Conservation (phyloP, 92 coral and sea anemone species). For the Scolanthus callimorphus region DNA sequence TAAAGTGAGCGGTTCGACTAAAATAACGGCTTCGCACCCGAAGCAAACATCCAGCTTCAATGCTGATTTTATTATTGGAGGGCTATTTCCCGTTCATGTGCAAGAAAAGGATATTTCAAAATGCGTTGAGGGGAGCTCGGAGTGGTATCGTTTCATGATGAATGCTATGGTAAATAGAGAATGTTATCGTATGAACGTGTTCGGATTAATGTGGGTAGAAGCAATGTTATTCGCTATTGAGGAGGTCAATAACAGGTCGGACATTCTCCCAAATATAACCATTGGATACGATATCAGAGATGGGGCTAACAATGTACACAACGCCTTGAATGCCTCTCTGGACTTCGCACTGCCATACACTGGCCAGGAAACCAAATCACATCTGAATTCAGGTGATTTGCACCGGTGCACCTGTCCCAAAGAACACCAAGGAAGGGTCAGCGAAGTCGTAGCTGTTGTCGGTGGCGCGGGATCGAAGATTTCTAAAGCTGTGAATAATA, state of each 20-base stretch:
- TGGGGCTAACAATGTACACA: slow-evolving; percentile 70
- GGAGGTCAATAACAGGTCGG: slow-evolving; percentile 53
- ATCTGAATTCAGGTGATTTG: neutral
- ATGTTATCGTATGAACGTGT: slow-evolving; percentile 69
- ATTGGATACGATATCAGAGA: slow-evolving; percentile 91
- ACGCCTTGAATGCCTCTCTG: slow-evolving; percentile 67
- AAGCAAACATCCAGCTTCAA: slow-evolving; percentile 33
- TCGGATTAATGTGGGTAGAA: slow-evolving; percentile 94
- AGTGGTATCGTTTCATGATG: slow-evolving; percentile 38
- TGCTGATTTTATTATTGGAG: slow-evolving; percentile 80
- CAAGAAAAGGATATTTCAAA: slow-evolving; percentile 40
- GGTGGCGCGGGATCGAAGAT: slow-evolving; percentile 99
- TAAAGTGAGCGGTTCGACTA: too few species aligned
- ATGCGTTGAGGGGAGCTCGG: slow-evolving; percentile 27
- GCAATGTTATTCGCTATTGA: slow-evolving; percentile 79
- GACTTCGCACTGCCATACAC: slow-evolving; percentile 43
- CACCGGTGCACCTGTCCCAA: slow-evolving; percentile 34
- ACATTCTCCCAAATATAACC: slow-evolving; percentile 51
- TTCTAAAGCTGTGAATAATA: slow-evolving; percentile 75
- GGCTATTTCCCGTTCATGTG: slow-evolving; percentile 76
- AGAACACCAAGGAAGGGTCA: slow-evolving; percentile 4
- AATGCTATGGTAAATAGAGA: slow-evolving; percentile 25
- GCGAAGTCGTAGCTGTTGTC: slow-evolving; percentile 59
- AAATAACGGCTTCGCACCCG: slow-evolving; percentile 36
- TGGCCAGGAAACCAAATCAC: neutral